Percentiles rank a stretch among this genome's conserved stretches.
Conservation (phyloP, 2,797 vertebrate genomes). For the Gallirallus australis region DNA sequence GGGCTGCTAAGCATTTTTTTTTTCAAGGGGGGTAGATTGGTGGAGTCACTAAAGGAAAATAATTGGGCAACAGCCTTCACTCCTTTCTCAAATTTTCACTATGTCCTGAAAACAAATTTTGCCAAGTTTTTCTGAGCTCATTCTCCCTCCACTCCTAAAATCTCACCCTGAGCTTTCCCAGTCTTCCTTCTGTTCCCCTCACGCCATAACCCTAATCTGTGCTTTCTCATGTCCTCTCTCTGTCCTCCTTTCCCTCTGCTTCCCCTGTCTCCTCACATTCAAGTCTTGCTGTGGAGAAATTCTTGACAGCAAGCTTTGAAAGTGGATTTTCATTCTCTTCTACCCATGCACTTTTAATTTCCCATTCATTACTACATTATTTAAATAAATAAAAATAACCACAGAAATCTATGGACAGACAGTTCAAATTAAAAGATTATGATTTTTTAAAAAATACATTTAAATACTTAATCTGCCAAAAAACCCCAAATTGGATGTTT, state of each 20-base stretch:
- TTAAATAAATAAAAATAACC: neutral
- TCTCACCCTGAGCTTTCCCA: neutral
- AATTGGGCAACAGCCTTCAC: neutral
- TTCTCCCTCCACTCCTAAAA: neutral
- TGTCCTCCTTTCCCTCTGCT: neutral
- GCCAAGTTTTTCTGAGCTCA: neutral
- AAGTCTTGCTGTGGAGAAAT: neutral
- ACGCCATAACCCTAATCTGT: neutral
- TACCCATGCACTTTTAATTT: neutral
- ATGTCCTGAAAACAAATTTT: neutral
- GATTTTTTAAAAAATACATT: neutral
- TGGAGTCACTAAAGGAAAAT: neutral
- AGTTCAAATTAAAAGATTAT: neutral
- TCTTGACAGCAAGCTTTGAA: neutral
- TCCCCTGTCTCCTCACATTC: neutral
- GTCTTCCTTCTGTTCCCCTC: neutral
- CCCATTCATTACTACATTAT: no score
- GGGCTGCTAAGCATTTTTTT: neutral
- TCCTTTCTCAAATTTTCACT: neutral
- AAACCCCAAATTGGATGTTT: neutral
- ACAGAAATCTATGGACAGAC: neutral
- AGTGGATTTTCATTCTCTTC: neutral
- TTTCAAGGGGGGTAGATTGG: neutral
- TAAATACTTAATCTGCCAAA: neutral
- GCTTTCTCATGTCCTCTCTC: neutral